Percentiles rank a stretch among this genome's conserved stretches.
Conservation (phyloP, 2,113 vertebrate species). For the Pitta sordida region DNA sequence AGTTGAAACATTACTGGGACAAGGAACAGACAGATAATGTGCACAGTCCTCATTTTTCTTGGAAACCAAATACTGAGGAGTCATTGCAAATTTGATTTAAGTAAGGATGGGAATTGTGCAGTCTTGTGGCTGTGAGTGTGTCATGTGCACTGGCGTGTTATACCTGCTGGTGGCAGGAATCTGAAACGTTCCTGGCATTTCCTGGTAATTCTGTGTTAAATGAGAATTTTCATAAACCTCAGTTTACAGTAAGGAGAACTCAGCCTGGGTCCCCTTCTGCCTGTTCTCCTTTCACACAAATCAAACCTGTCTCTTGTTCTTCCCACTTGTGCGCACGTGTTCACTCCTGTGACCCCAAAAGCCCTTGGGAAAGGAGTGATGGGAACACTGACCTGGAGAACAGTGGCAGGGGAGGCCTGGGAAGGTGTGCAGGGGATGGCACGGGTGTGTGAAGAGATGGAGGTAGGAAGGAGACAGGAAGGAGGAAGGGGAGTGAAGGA, state of each 20-base stretch:
- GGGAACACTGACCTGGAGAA: background rate
- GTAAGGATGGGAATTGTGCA: background rate
- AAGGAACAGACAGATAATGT: background rate
- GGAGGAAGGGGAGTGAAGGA: background rate
- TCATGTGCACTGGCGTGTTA: background rate
- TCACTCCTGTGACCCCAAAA: background rate
- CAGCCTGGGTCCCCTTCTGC: background rate
- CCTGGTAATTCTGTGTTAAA: background rate
- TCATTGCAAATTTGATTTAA: background rate
- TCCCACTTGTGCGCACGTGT: background rate
- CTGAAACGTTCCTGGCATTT: background rate
- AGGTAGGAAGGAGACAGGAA: background rate
- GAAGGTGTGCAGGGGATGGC: accelerated
- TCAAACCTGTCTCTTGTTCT: background rate
- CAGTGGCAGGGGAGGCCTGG: background rate
- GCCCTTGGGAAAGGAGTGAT: background rate
- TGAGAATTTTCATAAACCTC: background rate
- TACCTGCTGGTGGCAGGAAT: background rate
- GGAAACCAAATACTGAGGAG: background rate
- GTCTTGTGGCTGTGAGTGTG: background rate
- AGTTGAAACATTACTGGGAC: background rate
- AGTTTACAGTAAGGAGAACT: background rate
- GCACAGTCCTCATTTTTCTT: background rate
- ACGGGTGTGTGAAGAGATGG: background rate
- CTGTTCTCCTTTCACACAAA: background rate